Evolutionary conservation across 2,888 invertebrate species (phyloP).

Genomic region (Apamea crenata): DNA sequence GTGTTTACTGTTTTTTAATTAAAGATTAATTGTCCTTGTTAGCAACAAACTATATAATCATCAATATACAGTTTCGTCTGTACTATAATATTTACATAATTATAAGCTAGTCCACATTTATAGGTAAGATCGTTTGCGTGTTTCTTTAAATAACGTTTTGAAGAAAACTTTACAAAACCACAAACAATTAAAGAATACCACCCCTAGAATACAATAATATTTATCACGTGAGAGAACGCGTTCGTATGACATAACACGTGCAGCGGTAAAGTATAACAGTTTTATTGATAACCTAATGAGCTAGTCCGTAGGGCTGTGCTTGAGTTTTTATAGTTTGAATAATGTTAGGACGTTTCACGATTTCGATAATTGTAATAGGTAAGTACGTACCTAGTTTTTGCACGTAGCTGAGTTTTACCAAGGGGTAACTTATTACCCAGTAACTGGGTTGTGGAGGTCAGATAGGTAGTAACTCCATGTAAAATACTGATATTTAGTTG

Average conservation of each 20-base stretch:
- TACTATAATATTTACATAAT: too few species aligned
- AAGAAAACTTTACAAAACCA: neutral
- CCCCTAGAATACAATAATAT: conserved; percentile 35
- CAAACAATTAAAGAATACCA: neutral
- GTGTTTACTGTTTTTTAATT: too few species aligned
- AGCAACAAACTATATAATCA: too few species aligned
- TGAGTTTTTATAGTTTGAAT: neutral
- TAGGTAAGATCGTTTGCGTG: neutral
- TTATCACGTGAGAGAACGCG: conserved; percentile 36
- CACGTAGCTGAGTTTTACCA: neutral
- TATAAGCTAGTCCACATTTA: too few species aligned
- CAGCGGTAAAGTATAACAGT: conserved; percentile 44
- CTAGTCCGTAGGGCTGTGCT: conserved; percentile 39
- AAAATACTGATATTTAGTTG: too few species aligned
- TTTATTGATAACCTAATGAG: conserved; percentile 64
- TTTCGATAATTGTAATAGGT: neutral
- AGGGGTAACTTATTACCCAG: too few species aligned
- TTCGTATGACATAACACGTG: conserved; percentile 34
- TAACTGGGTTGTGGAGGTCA: too few species aligned
- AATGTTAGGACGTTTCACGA: neutral
- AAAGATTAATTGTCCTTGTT: too few species aligned
- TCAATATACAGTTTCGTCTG: too few species aligned
- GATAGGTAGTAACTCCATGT: too few species aligned
- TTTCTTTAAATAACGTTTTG: neutral
- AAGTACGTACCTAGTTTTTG: neutral